A percentile compares a stretch with the other conserved stretches of the same genome.
These are phyloP conservation scores for Macrochelys suwanniensis DNA, from an alignment of 2,797 vertebrate genomes.

Conservation along the genomic window DNA sequence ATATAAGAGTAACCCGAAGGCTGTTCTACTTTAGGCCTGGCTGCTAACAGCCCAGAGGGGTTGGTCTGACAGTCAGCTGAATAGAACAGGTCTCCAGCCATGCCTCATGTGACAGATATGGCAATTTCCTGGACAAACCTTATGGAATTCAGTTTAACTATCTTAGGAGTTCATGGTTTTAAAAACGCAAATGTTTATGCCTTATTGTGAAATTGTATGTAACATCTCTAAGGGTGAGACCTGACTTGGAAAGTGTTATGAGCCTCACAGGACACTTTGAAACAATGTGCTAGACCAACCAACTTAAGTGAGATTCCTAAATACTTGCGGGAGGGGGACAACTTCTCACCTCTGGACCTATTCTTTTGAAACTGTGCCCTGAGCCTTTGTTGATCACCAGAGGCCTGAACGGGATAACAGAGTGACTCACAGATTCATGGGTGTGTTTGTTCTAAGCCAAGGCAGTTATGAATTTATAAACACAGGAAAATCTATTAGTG, in stretches of 20 bases:
- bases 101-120: background rate
- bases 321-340: background rate
- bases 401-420: background rate
- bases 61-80: background rate
- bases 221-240: background rate
- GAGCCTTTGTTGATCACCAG: background rate
- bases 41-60: accelerated
- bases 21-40: background rate
- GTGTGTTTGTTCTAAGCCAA: background rate
- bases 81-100: background rate
- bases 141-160: background rate
- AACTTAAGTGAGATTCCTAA: background rate
- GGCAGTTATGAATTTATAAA: background rate
- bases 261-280: background rate
- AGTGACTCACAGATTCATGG: background rate
- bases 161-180: background rate
- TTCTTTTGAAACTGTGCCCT: background rate
- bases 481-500: background rate
- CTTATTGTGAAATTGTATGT: background rate
- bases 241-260: background rate
- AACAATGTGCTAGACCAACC: background rate
- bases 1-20: background rate
- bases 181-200: background rate
- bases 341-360: background rate
- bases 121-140: background rate